Conservation (phyloP, 92 coral and sea anemone species). For the Heteractis magnifica region DNA sequence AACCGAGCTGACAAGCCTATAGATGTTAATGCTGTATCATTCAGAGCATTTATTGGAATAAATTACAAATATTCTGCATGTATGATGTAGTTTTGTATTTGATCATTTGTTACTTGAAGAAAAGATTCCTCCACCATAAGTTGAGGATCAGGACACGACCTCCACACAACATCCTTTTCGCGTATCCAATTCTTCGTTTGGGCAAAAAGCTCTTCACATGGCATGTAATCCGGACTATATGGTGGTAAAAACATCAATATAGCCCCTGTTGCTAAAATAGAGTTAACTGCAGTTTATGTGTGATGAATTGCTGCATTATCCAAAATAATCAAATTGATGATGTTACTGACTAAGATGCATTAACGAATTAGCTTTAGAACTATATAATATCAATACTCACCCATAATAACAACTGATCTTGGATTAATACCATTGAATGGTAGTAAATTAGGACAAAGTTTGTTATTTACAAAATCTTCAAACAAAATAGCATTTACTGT, state of each 20-base stretch:
- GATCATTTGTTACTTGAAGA: constrained; percentile 35
- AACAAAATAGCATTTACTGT: constrained; percentile 29
- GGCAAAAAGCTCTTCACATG: constrained; percentile 44
- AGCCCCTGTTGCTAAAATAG: constrained; percentile 42
- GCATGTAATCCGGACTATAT: constrained; percentile 47
- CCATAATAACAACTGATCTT: constrained; percentile 59
- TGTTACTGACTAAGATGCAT: too few relatives aligned
- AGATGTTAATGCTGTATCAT: neutral
- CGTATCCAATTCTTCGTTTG: constrained; percentile 27
- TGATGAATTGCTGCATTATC: constrained; percentile 55
- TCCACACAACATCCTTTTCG: constrained; percentile 46
- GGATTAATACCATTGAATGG: constrained; percentile 54
- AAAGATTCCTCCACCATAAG: constrained; percentile 40
- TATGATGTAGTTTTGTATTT: constrained; percentile 16
- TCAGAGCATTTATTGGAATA: neutral
- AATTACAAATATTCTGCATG: neutral
- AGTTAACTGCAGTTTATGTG: constrained; percentile 25
- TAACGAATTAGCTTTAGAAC: too few relatives aligned
- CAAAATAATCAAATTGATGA: constrained; percentile 10
- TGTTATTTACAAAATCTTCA: constrained; percentile 30
- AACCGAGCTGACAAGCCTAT: constrained; percentile 2
- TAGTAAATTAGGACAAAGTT: constrained; percentile 25
- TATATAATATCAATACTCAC: neutral
- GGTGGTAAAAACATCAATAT: constrained; percentile 37
- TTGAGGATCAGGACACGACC: constrained; percentile 31